A percentile compares a stretch with the other conserved stretches of the same genome.
Conservation (phyloP, 2,797 vertebrate genomes). For the Threskiornis aethiopicus region DNA sequence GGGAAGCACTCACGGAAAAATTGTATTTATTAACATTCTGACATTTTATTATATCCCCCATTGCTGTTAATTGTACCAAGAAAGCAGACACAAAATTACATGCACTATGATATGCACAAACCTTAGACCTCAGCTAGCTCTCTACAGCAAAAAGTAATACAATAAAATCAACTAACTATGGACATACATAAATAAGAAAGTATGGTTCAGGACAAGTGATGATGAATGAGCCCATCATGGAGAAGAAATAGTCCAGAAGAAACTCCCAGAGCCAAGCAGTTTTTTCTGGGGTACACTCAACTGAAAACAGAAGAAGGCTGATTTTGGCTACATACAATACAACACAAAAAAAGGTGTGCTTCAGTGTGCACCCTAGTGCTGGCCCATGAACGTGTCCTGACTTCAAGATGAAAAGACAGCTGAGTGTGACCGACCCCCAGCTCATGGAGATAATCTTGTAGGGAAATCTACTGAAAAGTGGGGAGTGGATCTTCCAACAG, state of each 20-base stretch:
- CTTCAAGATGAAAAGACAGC: not conserved
- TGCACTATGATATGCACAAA: not conserved
- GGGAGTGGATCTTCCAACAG: not conserved
- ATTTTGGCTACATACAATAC: not conserved
- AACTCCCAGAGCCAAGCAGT: not conserved
- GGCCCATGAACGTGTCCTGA: fast-evolving
- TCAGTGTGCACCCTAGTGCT: not conserved
- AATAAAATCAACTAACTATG: not conserved
- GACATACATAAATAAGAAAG: not conserved
- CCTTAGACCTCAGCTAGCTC: not conserved
- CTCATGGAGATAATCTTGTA: not conserved
- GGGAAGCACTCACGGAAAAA: not conserved
- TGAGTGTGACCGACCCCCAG: not conserved
- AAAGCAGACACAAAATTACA: not conserved
- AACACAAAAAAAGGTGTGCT: not conserved
- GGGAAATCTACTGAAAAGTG: not conserved
- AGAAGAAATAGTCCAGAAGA: not conserved
- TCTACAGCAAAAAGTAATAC: not conserved
- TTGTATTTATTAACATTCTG: slow-evolving; percentile 17
- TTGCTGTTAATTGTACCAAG: slow-evolving; percentile 16
- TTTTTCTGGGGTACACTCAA: not conserved
- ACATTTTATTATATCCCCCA: not conserved
- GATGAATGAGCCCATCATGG: not conserved
- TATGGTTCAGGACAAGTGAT: not conserved
- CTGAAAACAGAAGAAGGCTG: not conserved